These are phyloP conservation scores for Origma solitaria DNA, from an alignment of 2,113 vertebrate species.

Conservation along the genomic window DNA sequence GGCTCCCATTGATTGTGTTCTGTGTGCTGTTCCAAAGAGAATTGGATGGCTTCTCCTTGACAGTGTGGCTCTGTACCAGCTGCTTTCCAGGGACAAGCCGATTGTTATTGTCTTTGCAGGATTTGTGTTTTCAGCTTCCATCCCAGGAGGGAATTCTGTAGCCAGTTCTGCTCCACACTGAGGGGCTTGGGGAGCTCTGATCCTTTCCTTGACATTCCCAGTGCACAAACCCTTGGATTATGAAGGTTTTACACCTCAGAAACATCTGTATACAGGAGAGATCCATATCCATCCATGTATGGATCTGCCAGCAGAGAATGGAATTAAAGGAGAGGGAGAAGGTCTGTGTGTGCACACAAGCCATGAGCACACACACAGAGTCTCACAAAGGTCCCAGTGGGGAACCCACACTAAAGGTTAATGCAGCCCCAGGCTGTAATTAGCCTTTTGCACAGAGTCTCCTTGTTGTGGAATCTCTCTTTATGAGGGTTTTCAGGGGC, in stretches of 20 bases:
- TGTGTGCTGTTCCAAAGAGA: not conserved
- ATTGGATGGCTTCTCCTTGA: not conserved
- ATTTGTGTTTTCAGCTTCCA: not conserved
- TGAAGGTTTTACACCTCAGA: not conserved
- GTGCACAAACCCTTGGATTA: not conserved
- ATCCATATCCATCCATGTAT: not conserved
- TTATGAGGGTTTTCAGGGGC: conserved; percentile 49
- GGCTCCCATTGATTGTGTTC: not conserved
- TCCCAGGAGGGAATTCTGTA: not conserved
- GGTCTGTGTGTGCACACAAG: not conserved
- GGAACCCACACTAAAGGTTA: conserved; percentile 60
- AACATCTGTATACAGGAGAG: not conserved
- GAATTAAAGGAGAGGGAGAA: not conserved
- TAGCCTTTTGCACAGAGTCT: conserved; percentile 62
- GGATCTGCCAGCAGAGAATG: not conserved
- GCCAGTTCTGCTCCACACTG: not conserved
- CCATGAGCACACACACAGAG: not conserved
- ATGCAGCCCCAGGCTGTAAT: conserved; percentile 66
- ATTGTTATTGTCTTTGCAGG: not conserved
- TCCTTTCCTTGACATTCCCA: not conserved
- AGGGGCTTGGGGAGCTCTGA: not conserved
- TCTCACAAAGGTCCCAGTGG: conserved; percentile 37
- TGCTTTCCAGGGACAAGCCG: not conserved
- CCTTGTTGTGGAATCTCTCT: conserved; percentile 64
- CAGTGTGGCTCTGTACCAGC: not conserved